A percentile compares a stretch with the other conserved stretches of the same genome.
Conservation (phyloP, 2,113 vertebrate species). For the Lamprotornis superbus region DNA sequence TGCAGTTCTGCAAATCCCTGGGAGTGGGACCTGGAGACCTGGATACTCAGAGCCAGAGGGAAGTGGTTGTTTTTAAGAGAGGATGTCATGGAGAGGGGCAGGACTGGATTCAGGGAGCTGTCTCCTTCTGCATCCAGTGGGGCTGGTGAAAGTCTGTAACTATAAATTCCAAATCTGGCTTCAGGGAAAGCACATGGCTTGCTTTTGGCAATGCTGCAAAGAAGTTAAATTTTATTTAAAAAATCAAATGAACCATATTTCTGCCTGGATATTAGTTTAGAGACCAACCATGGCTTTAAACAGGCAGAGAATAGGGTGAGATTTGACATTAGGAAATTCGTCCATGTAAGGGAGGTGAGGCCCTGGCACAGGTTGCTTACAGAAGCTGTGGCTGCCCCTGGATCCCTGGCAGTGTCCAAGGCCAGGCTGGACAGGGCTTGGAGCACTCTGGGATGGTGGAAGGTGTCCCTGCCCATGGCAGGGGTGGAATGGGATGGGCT, state of each 20-base stretch:
- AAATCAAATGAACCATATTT: background rate
- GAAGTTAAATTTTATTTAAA: background rate
- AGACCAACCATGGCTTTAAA: background rate
- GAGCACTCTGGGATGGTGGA: rapidly evolving
- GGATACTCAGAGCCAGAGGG: background rate
- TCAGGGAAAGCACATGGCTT: background rate
- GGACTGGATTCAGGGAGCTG: rapidly evolving
- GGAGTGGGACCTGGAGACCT: background rate
- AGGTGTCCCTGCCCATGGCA: background rate
- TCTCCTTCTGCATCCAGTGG: background rate
- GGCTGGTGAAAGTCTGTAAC: background rate
- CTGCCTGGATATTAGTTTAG: background rate
- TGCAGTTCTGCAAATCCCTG: background rate
- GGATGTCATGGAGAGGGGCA: background rate
- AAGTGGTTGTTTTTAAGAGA: background rate
- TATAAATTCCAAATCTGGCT: background rate
- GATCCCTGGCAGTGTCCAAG: background rate
- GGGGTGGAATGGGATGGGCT: rapidly evolving
- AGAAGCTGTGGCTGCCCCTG: background rate
- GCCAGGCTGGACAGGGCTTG: rapidly evolving
- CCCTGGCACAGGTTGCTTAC: background rate
- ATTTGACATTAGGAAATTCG: background rate
- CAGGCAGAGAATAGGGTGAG: background rate
- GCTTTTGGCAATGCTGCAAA: background rate
- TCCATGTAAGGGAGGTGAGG: rapidly evolving